These are phyloP conservation scores for Willowsia nigromaculata DNA, from an alignment of 2,888 invertebrate genomes.

Conservation along the genomic window DNA sequence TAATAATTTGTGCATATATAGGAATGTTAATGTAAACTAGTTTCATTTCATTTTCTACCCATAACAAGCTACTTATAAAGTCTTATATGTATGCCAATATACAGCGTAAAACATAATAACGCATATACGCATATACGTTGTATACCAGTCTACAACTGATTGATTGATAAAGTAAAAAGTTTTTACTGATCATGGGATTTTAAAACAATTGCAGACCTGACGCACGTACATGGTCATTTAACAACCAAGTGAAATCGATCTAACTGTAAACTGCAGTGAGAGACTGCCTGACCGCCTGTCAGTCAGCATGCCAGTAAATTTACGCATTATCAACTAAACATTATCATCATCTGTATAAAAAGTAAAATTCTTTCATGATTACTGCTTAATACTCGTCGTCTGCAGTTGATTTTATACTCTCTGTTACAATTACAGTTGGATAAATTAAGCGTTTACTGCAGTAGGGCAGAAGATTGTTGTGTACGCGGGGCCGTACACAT, in stretches of 20 bases:
- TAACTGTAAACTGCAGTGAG: neutral
- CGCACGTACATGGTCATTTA: conserved; percentile 8
- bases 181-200: conserved; percentile 48
- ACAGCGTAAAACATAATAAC: neutral
- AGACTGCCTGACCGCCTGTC: neutral
- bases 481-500: too few relatives aligned
- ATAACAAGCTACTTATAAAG: neutral
- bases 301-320: neutral
- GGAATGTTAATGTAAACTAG: neutral
- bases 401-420: neutral
- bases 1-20: neutral
- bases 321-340: neutral
- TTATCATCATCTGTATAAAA: neutral
- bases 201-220: neutral
- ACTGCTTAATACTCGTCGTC: neutral
- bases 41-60: neutral
- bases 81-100: too few relatives aligned
- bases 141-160: neutral
- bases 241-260: conserved; percentile 62
- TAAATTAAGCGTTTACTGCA: too few relatives aligned
- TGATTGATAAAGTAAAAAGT: neutral
- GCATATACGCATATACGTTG: neutral
- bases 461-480: too few relatives aligned
- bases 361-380: conserved; percentile 33
- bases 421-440: too few relatives aligned